Evolutionary conservation across 2,797 vertebrate species (phyloP), one percentile per base, ranked within the genome.

Genomic region (Odontamblyopus lacepedii): DNA sequence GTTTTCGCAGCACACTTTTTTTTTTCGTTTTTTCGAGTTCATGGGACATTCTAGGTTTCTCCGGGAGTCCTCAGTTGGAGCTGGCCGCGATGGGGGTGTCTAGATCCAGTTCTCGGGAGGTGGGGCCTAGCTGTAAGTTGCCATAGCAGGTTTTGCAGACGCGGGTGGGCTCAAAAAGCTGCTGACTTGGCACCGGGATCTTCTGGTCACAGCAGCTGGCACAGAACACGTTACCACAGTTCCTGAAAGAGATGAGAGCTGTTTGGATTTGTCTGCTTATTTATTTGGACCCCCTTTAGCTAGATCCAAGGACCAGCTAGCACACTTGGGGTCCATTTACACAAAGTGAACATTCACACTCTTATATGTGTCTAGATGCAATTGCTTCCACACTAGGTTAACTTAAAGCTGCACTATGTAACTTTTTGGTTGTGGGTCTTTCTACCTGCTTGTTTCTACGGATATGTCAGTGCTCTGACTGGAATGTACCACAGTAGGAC

Each of bases 141-240:
- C 94, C 92, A 87, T 95, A 98, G 93, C 97, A 99, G 69, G 89
- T 93, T 84, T 95, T 98, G 81, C 98, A 99, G 75, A 99, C 97
- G 4, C 97, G 94, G 88, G 91, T 97, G 82, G 97, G 97, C 87
- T 99, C 96, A 16, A 98, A 98, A 83, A 99, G 95, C 93, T 98
- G 98, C 93, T 99, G 97, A 83, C 96, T 99, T 78, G 98, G 98
- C 92, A 99, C 96, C 0, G 98, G 97, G 85, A 97, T 96, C 95
- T 98, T 99, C 96, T 99, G 97, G 90, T 98, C 96, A 71, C 97
- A 99, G 82, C 97, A 99, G 85, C 94, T 99, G 94, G 96, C 95
- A 76, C 98, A 98, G 93, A 99, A 99, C 71, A 99, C 96, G 0
- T 99, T 99, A 79, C 97, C 97, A 69, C 98, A 99, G 89, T 98